Evolutionary conservation across 2,113 vertebrate species (phyloP).

Genomic region (Hyla sarda): DNA sequence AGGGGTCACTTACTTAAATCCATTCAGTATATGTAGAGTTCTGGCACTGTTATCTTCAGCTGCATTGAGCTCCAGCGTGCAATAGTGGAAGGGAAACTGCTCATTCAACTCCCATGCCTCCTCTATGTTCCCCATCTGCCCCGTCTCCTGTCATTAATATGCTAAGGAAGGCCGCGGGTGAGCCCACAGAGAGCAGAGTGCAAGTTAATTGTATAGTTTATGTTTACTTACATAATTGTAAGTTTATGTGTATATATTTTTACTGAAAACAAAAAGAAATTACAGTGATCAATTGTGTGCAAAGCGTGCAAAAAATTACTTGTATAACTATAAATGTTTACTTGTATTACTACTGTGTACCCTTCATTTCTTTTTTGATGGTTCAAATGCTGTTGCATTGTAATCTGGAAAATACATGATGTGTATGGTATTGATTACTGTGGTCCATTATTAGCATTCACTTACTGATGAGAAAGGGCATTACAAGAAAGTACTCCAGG

Average conservation of each 20-base stretch:
- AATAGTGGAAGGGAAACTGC: too few species aligned
- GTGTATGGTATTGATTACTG: slow-evolving; percentile 4
- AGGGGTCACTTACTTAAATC: too few species aligned
- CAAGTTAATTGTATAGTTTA: too few species aligned
- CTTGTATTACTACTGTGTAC: background rate
- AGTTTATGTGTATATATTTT: background rate
- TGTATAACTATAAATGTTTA: background rate
- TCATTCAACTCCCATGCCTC: too few species aligned
- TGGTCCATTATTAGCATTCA: background rate
- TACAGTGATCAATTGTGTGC: background rate
- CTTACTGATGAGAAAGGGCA: background rate
- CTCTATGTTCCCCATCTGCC: too few species aligned
- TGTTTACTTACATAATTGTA: too few species aligned
- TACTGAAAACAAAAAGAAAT: background rate
- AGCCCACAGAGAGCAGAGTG: too few species aligned
- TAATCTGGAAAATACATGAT: background rate
- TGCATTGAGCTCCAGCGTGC: too few species aligned
- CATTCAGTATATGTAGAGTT: too few species aligned
- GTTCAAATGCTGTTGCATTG: background rate
- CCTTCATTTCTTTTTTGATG: background rate
- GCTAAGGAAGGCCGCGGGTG: too few species aligned
- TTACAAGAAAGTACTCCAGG: background rate
- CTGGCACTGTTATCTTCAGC: too few species aligned
- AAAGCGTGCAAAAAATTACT: background rate
- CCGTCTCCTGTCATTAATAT: too few species aligned